Base-by-base conservation (phyloP, 2,113 vertebrate genomes). In the Ifrita kowaldi region DNA sequence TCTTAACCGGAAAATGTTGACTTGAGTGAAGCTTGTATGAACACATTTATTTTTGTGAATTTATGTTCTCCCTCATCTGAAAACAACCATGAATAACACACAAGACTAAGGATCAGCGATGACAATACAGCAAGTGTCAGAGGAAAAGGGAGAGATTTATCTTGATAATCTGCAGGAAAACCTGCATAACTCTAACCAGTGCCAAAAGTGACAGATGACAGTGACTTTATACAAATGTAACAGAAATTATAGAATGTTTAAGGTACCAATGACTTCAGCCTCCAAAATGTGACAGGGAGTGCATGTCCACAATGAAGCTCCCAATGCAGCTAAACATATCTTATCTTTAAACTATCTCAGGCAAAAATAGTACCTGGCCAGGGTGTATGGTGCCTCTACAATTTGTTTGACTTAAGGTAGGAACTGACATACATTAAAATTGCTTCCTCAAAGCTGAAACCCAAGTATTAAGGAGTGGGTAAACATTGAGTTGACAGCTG, bases 201-300 rank as follows among this genome's bases (percentile, higher is more conserved):
- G 81, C 46, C 84, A 70, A 39, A 95, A 94, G 74, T 47, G n/a
- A 27, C 67, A 96, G 91, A 94, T 79, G 81, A n/a, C 49, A 80
- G 41, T n/a, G 57, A 83, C 28, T 93, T 89, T 0, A 64, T 28
- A 78, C 14, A 89, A 94, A 85, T 79, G 57, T 49, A 90, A 42
- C 2, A 79, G 62, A 87, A 87, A 95, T 7, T 20, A 39, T 14
- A 95, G n/a, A 87, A 69, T 35, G 32, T 60, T 52, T 71, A 60
- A 87, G 28, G n/a, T 84, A 84, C 71, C 0, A 0, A 71, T 53
- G 35, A 89, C 16, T 82, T 91, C 53, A 89, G 44, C 41, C n/a
- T 78, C 49, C 3, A 13, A 67, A 62, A 74, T 6, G 19, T 67
- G 63, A 84, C 15, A 32, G 32, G 16, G n/a, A 91, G 60, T 7